A percentile compares a stretch with the other conserved stretches of the same genome.
Evolutionary conservation across 1,140 invertebrate genomes (phyloP).

Genomic region (Grapholita molesta): DNA sequence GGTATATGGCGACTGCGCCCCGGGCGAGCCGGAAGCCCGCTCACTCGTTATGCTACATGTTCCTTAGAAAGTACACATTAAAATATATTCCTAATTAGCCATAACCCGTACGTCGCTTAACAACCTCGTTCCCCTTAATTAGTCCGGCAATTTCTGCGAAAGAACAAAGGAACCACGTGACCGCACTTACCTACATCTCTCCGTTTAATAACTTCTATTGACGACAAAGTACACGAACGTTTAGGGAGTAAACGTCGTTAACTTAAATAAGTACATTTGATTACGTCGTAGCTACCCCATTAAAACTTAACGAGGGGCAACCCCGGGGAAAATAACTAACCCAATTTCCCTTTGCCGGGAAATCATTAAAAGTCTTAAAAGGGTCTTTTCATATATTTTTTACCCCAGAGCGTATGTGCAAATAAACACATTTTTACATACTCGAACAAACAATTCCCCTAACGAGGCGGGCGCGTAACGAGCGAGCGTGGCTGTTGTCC

Average conservation of each 20-base stretch:
- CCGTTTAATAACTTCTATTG: conserved; percentile 60
- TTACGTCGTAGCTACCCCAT: conserved; percentile 76
- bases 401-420: conserved; percentile 74
- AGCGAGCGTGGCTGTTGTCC: conserved; percentile 40
- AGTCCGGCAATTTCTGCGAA: background rate
- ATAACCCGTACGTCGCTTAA: background rate
- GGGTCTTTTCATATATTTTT: conserved; percentile 77
- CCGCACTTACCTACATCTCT: conserved; percentile 17
- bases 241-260: conserved; percentile 66
- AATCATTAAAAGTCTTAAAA: conserved; percentile 79
- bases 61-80: conserved; percentile 18
- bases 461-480: conserved; percentile 71
- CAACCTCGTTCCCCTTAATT: background rate
- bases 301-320: conserved; percentile 77
- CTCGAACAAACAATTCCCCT: conserved; percentile 76
- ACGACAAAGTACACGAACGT: conserved; percentile 63
- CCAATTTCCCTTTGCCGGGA: conserved; percentile 78
- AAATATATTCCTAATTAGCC: conserved; percentile 16
- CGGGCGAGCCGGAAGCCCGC: conserved; percentile 45
- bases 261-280: conserved; percentile 77
- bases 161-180: conserved; percentile 8
- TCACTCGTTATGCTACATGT: conserved; percentile 18
- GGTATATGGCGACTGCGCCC: conserved; percentile 47
- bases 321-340: conserved; percentile 77
- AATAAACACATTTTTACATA: conserved; percentile 78